phyloP scores from a whole-genome alignment of 1,140 invertebrate species.

The Calephelis nemesis region DNA sequence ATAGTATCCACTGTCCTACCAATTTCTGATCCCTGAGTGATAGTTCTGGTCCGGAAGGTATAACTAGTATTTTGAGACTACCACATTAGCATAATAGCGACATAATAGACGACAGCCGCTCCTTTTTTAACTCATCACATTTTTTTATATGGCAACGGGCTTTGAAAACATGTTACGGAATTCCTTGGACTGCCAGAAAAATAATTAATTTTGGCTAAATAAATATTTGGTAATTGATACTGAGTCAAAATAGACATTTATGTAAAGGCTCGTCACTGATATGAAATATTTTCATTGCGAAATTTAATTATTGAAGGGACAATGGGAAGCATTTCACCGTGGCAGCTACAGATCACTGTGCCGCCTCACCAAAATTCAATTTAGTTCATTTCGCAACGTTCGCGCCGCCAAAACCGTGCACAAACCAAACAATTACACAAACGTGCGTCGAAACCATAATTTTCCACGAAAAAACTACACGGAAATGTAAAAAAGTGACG shows the following conservation, averaged over 20 bases:
- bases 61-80: too few relatives aligned
- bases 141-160: too few relatives aligned
- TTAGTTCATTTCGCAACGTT: constrained; percentile 54
- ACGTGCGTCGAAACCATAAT: constrained; percentile 73
- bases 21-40: too few relatives aligned
- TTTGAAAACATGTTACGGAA: too few relatives aligned
- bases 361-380: constrained; percentile 71
- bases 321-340: constrained; percentile 35
- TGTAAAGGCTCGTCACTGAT: constrained; percentile 19
- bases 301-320: constrained; percentile 35
- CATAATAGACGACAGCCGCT: too few relatives aligned
- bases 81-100: too few relatives aligned
- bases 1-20: too few relatives aligned
- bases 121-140: too few relatives aligned
- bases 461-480: constrained; percentile 59
- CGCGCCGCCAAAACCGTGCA: constrained; percentile 50
- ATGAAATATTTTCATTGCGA: constrained; percentile 25
- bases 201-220: too few relatives aligned
- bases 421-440: constrained; percentile 77
- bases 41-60: too few relatives aligned
- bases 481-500: constrained; percentile 55
- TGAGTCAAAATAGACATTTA: not conserved
- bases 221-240: too few relatives aligned
- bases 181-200: too few relatives aligned
- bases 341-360: constrained; percentile 52